phyloP scores from a whole-genome alignment of 2,113 vertebrate genomes.

The Phocoena sinus region DNA sequence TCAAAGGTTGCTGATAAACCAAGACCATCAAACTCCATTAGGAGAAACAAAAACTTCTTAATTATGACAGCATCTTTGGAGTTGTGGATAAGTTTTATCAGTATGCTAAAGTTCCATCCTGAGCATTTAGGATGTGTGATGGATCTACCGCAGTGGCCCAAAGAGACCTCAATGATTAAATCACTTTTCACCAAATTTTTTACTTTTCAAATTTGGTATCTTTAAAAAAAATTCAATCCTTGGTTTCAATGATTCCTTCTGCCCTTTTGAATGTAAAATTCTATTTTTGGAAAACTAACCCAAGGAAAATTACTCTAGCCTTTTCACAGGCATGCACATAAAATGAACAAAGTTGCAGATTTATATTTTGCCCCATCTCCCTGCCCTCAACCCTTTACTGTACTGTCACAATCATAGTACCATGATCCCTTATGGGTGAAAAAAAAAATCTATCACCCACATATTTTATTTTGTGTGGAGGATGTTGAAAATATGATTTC shows the following conservation, averaged over 20 bases:
- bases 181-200: not conserved
- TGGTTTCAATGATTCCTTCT: not conserved
- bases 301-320: not conserved
- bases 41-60: slow-evolving; percentile 72
- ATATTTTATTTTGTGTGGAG: not conserved
- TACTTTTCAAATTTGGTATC: not conserved
- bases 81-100: slow-evolving; percentile 5
- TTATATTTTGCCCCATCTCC: not conserved
- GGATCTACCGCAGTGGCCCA: not conserved
- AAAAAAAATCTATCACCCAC: not conserved
- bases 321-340: not conserved
- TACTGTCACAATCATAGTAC: not conserved
- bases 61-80: slow-evolving; percentile 68
- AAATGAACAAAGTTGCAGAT: not conserved
- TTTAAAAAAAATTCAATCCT: not conserved
- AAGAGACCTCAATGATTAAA: not conserved
- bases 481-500: not conserved
- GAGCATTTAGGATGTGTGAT: not conserved
- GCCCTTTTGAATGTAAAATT: slow-evolving; percentile 12
- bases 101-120: not conserved
- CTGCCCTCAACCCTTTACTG: not conserved
- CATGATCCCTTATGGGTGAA: not conserved
- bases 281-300: not conserved
- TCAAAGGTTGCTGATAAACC: slow-evolving; percentile 76
- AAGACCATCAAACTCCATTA: slow-evolving; percentile 74